Base-by-base conservation (phyloP, 2,113 vertebrate species). In the Donacobius atricapilla region DNA sequence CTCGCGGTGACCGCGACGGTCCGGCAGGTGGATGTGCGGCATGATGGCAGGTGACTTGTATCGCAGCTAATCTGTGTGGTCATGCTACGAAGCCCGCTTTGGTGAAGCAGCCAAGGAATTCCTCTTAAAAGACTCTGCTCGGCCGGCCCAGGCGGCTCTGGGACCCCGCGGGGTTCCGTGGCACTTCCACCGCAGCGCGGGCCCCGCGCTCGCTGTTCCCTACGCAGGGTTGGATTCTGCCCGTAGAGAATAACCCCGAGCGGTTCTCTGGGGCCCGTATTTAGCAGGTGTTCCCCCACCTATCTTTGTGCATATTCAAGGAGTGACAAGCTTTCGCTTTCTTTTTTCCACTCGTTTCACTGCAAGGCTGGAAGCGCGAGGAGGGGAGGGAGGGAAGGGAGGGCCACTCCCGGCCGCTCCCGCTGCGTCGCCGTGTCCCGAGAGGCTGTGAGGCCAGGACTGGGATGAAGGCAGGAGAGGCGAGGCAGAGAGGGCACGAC, bases 281-380 rank as follows among this genome's bases (percentile, higher is more conserved):
- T 84, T 73, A 63, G 83, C 80, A 78, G 87, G 84, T 54, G 70
- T 85, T 89, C 71, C 90, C 94, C 71, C 96, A 81, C 90, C 83
- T 50, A 54, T 71, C 78, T 91, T 95, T 94, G 94, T 94, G 95
- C 95, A 93, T 96, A 87, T 79, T 91, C 65, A 45, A 44, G 89
- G 89, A 93, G 91, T 72, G 95, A 95, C 78, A 11, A 93, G 94
- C 95, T 95, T 92, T 91, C 15, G 70, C 94, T 96, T 93, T 77
- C 86, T 65, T 93, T 77, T 72, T 83, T 70, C 72, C 83, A 27
- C 90, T 92, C 40, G 35, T 95, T 89, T 87, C 90, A 81, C 78
- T 31, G 39, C 65, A 35, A 75, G 87, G 79, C 63, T 71, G 90
- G 85, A 83, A 76, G 83, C 71, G 30, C 12, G 33, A 79, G 72